Base-by-base conservation (phyloP, 2,888 invertebrate genomes). In the Odontocerum albicorne region DNA sequence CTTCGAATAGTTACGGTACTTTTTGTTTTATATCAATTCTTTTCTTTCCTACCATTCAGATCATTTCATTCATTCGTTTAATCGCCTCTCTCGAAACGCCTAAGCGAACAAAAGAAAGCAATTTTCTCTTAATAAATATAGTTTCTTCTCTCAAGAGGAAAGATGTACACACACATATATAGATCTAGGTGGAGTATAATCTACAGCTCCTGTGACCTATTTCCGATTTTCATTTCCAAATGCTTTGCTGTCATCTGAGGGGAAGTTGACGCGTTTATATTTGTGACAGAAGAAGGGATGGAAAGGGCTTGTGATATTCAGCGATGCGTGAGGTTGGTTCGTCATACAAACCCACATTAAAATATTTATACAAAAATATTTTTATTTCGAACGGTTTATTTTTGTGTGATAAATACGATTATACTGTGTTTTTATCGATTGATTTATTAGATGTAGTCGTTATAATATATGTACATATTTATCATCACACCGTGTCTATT, bases 201-300 rank as follows among this genome's bases (percentile, higher is more conserved):
- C 51, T 43, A 35, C 16, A 46, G 38, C 51, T 40, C 56, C 47
- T 31, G 60, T 55, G 60, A 55, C 60, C 60, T 50, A 57, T 57
- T 60, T 60, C 60, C 60, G 52, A 60, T 60, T 60, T 60, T 60
- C 60, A 60, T 60, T 60, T 57, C 57, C 55, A 58, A 58, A 55
- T 58, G 60, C 57, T 42, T 45, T 51, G 33, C 55, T 57, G 57
- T 60, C 57, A 57, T 60, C 55, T 42, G 51, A 60, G 49, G 42
- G 51, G 38, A 58, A 58, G 55, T 57, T 60, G 60, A 60, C 60
- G 55, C 60, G 60, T 60, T 58, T 60, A 57, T 51, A 58, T 58
- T 60, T 57, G 60, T 60, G 60, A 58, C 60, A 57, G 55, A 32
- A 49, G 20, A 44, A 43, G 44, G 45, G 40, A 45, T 27, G 17